These are phyloP conservation scores for Saimiri boliviensis DNA, from an alignment of 2,113 vertebrate species.

Conservation along the genomic window DNA sequence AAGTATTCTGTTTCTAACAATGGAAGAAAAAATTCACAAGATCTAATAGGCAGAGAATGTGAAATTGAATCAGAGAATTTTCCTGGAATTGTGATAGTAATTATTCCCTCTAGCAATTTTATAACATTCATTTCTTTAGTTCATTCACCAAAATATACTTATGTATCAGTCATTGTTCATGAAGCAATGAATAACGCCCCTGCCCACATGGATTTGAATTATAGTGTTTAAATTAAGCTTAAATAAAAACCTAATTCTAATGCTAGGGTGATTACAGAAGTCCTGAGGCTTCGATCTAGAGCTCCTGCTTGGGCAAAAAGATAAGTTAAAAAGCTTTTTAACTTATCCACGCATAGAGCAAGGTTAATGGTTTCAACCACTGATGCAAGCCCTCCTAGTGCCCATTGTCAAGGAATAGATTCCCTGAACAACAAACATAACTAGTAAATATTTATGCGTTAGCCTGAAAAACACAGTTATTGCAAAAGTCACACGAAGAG, in stretches of 20 bases:
- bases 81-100: background rate
- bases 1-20: background rate
- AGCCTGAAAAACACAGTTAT: background rate
- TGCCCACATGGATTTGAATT: background rate
- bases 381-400: fast-evolving
- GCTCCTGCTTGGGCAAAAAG: background rate
- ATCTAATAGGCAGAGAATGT: background rate
- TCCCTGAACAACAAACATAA: background rate
- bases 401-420: background rate
- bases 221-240: background rate
- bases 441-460: background rate
- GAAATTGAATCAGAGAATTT: background rate
- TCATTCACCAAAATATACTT: background rate
- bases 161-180: background rate
- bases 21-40: background rate
- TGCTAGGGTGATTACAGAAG: background rate
- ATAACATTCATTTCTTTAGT: background rate
- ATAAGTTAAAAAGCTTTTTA: background rate
- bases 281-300: background rate
- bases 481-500: background rate
- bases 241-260: constrained; percentile 8
- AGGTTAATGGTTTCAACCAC: background rate
- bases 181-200: background rate
- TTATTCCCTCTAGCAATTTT: background rate
- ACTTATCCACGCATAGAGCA: background rate